Percentiles rank a stretch among this genome's conserved stretches.
These are phyloP conservation scores for Pachyuromys duprasi DNA, from an alignment of 2,797 vertebrate genomes.

Conservation along the genomic window DNA sequence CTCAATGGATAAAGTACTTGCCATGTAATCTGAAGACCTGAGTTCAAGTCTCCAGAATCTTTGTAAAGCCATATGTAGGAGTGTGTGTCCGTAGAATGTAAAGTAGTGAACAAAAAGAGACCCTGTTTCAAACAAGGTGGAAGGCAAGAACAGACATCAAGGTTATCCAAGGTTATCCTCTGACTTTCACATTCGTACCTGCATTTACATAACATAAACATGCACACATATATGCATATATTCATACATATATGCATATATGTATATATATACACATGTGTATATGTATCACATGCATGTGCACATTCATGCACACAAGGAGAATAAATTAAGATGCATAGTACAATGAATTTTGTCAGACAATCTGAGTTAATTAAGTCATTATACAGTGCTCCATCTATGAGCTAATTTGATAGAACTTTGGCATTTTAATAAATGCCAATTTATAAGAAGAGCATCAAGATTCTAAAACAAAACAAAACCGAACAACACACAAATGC, in stretches of 20 bases:
- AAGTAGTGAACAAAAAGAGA: background rate
- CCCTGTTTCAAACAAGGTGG: background rate
- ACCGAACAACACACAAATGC: background rate
- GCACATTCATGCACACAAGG: background rate
- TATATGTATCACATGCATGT: background rate
- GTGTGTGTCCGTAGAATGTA: background rate
- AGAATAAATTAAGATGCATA: background rate
- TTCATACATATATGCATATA: background rate
- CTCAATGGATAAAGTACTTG: background rate
- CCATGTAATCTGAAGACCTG: background rate
- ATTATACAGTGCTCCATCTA: background rate
- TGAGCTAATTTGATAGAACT: constrained; percentile 43
- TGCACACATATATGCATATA: background rate
- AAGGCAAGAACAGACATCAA: background rate
- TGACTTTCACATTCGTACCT: background rate
- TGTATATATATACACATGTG: background rate
- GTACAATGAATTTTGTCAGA: constrained; percentile 1
- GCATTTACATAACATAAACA: background rate
- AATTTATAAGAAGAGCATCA: constrained; percentile 52
- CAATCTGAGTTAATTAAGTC: constrained; percentile 36
- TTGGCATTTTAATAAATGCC: constrained; percentile 56
- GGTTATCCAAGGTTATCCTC: background rate
- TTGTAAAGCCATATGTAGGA: background rate
- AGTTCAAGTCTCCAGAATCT: background rate
- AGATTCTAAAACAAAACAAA: constrained; percentile 55